Evolutionary conservation across 2,797 vertebrate species (phyloP).

Genomic region (Chrosomus eos): DNA sequence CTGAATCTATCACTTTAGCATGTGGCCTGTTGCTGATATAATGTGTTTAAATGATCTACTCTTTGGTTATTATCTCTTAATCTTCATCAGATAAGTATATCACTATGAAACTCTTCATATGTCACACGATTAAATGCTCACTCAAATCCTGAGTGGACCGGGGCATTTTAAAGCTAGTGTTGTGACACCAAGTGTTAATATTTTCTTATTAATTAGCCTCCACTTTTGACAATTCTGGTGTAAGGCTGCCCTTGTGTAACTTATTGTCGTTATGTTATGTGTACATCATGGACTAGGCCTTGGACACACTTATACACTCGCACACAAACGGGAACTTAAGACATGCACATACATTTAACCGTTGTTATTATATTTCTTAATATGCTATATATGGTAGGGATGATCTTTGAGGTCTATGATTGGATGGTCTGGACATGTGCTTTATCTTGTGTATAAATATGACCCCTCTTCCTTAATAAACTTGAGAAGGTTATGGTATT

Average conservation of each 20-base stretch:
- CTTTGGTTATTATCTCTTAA: not conserved
- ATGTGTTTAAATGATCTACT: not conserved
- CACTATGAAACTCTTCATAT: not conserved
- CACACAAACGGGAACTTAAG: not conserved
- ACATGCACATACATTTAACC: not conserved
- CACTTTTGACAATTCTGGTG: not conserved
- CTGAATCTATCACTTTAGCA: not conserved
- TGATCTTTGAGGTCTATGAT: not conserved
- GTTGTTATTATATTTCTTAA: not conserved
- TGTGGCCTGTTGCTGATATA: not conserved
- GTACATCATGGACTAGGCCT: not conserved
- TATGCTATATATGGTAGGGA: not conserved
- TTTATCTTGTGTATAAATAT: not conserved
- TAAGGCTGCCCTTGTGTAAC: not conserved
- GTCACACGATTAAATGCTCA: not conserved
- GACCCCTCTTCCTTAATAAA: not conserved
- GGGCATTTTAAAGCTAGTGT: not conserved
- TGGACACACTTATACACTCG: not conserved
- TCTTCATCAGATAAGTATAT: not conserved
- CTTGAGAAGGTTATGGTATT: no score
- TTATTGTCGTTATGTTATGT: not conserved
- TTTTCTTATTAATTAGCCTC: not conserved
- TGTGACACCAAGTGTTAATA: not conserved
- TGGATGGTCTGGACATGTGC: not conserved
- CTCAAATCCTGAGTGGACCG: not conserved